Evolutionary conservation across 2,888 invertebrate species (phyloP).

Genomic region (Augiades crinisus): DNA sequence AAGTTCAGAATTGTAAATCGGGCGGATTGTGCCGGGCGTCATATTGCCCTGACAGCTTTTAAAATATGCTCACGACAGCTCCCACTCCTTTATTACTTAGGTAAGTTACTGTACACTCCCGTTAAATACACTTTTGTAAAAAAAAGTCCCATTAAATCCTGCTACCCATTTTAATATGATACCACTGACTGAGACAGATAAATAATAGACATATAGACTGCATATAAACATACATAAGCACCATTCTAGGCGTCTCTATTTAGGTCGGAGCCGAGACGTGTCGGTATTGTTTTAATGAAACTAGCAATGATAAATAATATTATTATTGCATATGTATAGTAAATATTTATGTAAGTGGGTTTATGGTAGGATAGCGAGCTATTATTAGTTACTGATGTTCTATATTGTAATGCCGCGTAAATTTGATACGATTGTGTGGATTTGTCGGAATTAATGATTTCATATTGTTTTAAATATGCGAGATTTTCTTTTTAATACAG

Average conservation of each 20-base stretch:
- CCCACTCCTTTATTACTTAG: conserved; percentile 33
- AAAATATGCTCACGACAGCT: conserved; percentile 65
- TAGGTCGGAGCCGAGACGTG: too few species aligned
- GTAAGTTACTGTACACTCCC: neutral
- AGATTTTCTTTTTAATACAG: too few species aligned
- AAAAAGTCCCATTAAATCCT: too few species aligned
- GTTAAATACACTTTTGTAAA: neutral
- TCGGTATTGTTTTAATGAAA: conserved; percentile 76
- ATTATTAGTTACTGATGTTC: conserved; percentile 31
- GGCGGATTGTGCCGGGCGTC: conserved; percentile 51
- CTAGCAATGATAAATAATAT: conserved; percentile 77
- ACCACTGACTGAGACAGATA: too few species aligned
- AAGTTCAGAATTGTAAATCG: conserved; percentile 58
- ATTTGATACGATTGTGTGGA: neutral
- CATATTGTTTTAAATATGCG: too few species aligned
- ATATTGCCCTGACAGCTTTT: conserved; percentile 74
- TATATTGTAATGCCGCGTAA: neutral
- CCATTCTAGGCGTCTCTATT: too few species aligned
- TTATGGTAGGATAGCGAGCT: conserved; percentile 43
- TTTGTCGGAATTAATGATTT: neutral
- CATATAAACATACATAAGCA: too few species aligned
- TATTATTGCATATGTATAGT: conserved; percentile 69
- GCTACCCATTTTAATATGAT: too few species aligned
- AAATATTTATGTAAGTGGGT: conserved; percentile 70
- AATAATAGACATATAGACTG: too few species aligned